These are phyloP conservation scores for Elegia similella DNA, from an alignment of 2,888 invertebrate genomes.

Conservation along the genomic window DNA sequence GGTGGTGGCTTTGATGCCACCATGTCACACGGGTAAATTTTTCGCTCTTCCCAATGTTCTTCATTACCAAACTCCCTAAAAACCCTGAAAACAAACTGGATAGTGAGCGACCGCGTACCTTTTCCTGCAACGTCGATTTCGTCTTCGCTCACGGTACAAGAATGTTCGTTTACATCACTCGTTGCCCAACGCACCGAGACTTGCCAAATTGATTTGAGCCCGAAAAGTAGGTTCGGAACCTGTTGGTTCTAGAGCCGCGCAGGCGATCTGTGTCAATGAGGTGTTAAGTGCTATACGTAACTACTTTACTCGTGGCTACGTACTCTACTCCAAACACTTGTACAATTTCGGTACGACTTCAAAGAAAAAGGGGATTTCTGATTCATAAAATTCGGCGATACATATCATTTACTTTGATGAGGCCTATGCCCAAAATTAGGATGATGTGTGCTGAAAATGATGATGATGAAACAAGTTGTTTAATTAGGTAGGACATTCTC, in stretches of 20 bases:
- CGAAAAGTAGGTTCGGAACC: slow-evolving; percentile 8
- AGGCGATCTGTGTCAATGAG: slow-evolving; percentile 8
- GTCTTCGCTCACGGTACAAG: background rate
- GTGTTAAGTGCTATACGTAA: background rate
- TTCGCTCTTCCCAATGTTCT: no score
- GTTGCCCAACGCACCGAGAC: slow-evolving; percentile 3
- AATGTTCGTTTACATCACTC: slow-evolving; percentile 3
- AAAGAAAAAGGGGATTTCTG: no score
- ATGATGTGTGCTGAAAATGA: no score
- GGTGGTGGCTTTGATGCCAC: no score
- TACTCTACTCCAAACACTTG: no score
- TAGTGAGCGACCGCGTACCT: background rate
- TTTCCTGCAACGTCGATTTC: slow-evolving; percentile 5
- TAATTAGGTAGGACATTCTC: no score
- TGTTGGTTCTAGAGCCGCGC: background rate
- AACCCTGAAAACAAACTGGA: background rate
- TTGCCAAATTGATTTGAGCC: slow-evolving; percentile 4
- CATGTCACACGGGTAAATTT: no score
- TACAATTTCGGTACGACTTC: no score
- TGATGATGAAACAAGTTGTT: no score
- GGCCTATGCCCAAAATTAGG: no score
- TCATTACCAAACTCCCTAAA: background rate
- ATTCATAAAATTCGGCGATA: no score
- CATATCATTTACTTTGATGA: no score
- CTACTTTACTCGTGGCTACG: background rate